A percentile compares a stretch with the other conserved stretches of the same genome.
These are phyloP conservation scores for Periphyllus acericola DNA, from an alignment of 2,888 invertebrate species.

Conservation along the genomic window DNA sequence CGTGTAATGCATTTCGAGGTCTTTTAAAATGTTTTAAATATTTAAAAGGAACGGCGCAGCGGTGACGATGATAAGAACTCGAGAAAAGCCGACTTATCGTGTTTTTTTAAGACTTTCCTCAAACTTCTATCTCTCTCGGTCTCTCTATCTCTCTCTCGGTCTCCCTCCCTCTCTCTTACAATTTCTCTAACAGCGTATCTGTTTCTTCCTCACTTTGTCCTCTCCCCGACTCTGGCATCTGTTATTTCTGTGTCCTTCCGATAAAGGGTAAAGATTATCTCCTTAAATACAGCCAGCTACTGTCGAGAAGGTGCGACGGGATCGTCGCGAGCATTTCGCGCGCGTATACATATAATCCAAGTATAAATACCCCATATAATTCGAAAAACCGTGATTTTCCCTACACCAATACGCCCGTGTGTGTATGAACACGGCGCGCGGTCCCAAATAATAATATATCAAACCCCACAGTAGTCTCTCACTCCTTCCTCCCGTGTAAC, in stretches of 20 bases:
- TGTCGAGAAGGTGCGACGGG: not conserved
- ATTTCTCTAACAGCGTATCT: not conserved
- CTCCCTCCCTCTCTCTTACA: not conserved
- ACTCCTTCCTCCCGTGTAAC: not conserved
- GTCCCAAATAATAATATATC: conserved; percentile 43
- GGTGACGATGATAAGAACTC: conserved; percentile 33
- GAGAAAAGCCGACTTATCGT: conserved; percentile 53
- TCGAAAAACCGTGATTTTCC: conserved; percentile 26
- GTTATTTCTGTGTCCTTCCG: conserved; percentile 3
- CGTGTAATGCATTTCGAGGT: conserved; percentile 42
- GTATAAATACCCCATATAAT: conserved; percentile 16
- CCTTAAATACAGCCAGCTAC: not conserved
- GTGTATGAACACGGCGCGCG: conserved; percentile 22
- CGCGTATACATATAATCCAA: not conserved
- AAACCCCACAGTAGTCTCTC: conserved; percentile 3
- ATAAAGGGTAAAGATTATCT: conserved; percentile 44
- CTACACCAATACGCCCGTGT: not conserved
- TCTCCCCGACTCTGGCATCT: not conserved
- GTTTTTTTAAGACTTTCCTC: conserved; percentile 27
- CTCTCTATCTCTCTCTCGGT: not conserved
- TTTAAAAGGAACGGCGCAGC: conserved; percentile 36
- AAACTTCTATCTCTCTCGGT: not conserved
- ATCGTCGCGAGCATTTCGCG: not conserved
- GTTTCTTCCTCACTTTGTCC: not conserved
- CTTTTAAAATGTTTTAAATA: conserved; percentile 54